Conservation (phyloP, 2,888 invertebrate genomes). For the Danaus chrysippus region DNA sequence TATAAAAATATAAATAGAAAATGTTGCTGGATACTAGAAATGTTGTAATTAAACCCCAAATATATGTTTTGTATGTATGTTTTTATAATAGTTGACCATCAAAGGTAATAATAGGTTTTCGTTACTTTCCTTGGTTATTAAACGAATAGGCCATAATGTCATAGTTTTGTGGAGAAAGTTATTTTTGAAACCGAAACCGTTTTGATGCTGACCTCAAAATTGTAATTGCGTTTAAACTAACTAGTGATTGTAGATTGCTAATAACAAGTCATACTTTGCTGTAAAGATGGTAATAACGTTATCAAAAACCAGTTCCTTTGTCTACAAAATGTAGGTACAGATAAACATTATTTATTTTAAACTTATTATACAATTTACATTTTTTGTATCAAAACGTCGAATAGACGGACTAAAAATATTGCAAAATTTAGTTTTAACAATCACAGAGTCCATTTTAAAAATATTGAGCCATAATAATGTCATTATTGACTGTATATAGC, state of each 20-base stretch:
- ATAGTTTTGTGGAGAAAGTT: constrained; percentile 23
- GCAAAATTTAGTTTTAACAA: too few relatives aligned
- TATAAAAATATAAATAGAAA: too few relatives aligned
- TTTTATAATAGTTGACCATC: background rate
- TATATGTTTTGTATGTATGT: background rate
- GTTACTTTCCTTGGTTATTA: constrained; percentile 19
- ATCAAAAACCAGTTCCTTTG: background rate
- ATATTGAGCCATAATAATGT: too few relatives aligned
- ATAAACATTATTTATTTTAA: too few relatives aligned
- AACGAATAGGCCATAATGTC: constrained; percentile 20
- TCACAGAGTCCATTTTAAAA: too few relatives aligned
- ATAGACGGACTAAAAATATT: too few relatives aligned
- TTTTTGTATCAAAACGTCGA: too few relatives aligned
- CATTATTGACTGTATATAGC: too few relatives aligned
- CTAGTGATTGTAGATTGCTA: constrained; percentile 13
- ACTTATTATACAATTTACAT: too few relatives aligned
- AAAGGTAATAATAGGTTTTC: constrained; percentile 9
- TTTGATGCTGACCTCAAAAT: constrained; percentile 21
- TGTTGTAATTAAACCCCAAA: background rate
- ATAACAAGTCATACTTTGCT: constrained; percentile 9
- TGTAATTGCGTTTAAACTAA: constrained; percentile 11
- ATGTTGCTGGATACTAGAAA: background rate
- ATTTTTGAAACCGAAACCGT: constrained; percentile 18
- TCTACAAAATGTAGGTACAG: background rate
- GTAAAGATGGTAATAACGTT: background rate